Base-by-base conservation (phyloP, 1,140 invertebrate genomes). In the Drosophila serrata region DNA sequence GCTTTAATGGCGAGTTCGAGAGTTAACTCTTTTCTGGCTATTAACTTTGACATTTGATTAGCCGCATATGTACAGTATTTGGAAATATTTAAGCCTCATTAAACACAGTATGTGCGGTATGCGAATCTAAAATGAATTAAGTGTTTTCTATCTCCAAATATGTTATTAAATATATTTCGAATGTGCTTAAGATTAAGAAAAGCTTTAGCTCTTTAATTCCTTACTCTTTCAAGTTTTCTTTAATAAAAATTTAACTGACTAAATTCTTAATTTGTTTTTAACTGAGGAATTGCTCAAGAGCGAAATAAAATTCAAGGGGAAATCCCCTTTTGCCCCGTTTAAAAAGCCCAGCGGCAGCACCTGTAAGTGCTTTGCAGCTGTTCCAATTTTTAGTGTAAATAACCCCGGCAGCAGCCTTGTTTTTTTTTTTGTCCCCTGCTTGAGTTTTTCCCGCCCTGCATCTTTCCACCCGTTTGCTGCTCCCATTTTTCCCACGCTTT, bases 321-420 rank as follows among this genome's bases (percentile, higher is more conserved):
- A 61, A 73, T 74, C 49, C 29, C 19, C 49, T 31, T 37, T 46
- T 17, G 63, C 15, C 31, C 31, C 29, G 58, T 8, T 42, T 33
- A 24, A 60, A 60, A 61, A 60, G 69, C 51, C 79, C 75, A 55
- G 24, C 63, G 75, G 63, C 82, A 60, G 60, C 84, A 70, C 80
- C 57, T 77, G 75, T 78, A 67, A 79, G 76, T 79, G 68, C 69
- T 67, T 74, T 65, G 76, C 77, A 79, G 77, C 85, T 90, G 85
- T 85, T 90, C 85, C 85, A 90, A 90, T 90, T 90, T 90, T 85
- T 79, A 85, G 81, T 79, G 86, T 80, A 87, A 87, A 87, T 87
- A 88, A 79, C 78, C 76, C 80, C 79, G 49, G 15, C 42, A 57
- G 48, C 64, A 70, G 81, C 61, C 80, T 84, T 64, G 74, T 81